Conservation (phyloP, 2,888 invertebrate genomes). For the Osmoderma eremita region DNA sequence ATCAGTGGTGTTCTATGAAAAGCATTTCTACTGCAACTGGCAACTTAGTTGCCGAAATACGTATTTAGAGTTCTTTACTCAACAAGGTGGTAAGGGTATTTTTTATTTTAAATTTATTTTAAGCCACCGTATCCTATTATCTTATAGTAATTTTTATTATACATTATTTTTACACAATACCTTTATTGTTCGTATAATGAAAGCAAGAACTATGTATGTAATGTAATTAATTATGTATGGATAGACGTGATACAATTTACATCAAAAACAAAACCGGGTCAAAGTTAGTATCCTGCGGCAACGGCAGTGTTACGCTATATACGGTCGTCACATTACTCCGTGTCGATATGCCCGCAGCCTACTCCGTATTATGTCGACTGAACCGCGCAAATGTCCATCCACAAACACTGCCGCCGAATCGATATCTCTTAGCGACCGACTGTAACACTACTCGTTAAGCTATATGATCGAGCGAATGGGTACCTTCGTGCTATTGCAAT, state of each 20-base stretch:
- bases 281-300: conserved; percentile 49
- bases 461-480: conserved; percentile 4
- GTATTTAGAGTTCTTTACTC: too few species aligned
- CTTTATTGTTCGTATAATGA: conserved; percentile 3
- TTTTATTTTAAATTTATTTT: too few species aligned
- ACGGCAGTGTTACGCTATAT: conserved; percentile 46
- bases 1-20: too few species aligned
- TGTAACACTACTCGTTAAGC: conserved; percentile 21
- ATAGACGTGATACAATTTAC: conserved; percentile 1
- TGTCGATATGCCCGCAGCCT: conserved; percentile 48
- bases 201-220: background rate
- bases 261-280: conserved; percentile 42
- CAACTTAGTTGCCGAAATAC: too few species aligned
- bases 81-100: too few species aligned
- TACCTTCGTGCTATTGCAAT: conserved; percentile 13
- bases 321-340: conserved; percentile 10
- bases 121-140: too few species aligned
- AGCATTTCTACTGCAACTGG: too few species aligned
- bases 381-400: conserved; percentile 41
- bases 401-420: conserved; percentile 22
- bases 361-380: conserved; percentile 46
- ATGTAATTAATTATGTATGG: conserved; percentile 21
- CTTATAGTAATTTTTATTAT: too few species aligned
- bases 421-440: conserved; percentile 26
- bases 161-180: background rate